phyloP scores from a whole-genome alignment of 2,113 vertebrate genomes.

The Mobula birostris region DNA sequence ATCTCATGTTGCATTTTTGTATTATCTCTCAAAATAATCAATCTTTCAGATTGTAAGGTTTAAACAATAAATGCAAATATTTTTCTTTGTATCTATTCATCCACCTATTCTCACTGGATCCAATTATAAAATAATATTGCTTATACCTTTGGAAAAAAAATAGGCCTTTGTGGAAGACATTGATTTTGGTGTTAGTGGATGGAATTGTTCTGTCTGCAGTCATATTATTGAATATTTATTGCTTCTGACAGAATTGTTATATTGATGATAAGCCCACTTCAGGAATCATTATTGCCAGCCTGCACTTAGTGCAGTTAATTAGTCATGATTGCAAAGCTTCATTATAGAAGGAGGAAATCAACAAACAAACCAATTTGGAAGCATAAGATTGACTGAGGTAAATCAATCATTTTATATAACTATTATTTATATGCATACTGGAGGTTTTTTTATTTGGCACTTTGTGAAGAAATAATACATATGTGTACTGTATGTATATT shows the following conservation, averaged over 20 bases:
- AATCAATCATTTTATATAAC: no score
- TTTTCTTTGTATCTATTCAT: slow-evolving; percentile 4
- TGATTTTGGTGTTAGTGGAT: slow-evolving; percentile 18
- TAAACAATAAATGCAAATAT: neutral
- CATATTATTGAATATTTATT: neutral
- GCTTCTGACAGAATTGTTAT: no score
- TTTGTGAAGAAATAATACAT: neutral
- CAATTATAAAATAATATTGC: slow-evolving; percentile 24
- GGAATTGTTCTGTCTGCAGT: neutral
- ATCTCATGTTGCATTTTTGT: slow-evolving; percentile 10
- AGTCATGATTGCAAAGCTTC: neutral
- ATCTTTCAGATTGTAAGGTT: slow-evolving; percentile 7
- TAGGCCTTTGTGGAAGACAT: neutral
- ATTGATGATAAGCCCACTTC: neutral
- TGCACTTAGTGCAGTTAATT: slow-evolving; percentile 23
- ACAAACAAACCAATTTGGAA: neutral
- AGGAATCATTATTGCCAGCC: slow-evolving; percentile 1
- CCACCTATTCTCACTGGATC: neutral
- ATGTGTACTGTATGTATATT: no score
- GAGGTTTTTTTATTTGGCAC: neutral
- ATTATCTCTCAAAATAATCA: slow-evolving; percentile 23
- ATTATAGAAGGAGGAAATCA: neutral
- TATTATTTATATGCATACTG: neutral
- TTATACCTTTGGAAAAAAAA: neutral
- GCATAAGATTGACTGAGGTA: neutral